Conservation (phyloP, 35 echinoderm and acorn worm species). For the Acanthaster planci region DNA sequence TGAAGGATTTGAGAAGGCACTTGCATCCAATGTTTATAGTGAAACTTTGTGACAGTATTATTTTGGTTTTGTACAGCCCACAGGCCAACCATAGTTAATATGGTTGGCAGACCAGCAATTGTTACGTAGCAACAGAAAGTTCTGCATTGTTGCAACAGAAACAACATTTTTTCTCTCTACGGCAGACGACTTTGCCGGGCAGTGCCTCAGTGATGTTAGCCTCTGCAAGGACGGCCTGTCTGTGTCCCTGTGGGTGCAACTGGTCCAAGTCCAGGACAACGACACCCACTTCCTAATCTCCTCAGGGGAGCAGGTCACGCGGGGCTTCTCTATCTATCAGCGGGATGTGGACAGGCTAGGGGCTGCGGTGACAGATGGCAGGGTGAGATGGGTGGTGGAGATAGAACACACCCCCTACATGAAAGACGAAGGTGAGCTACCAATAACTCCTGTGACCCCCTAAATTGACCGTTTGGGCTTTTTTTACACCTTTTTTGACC, state of each 20-base stretch:
- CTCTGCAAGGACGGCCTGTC: slow-evolving; percentile 68
- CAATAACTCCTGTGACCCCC: too few species aligned
- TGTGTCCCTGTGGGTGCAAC: slow-evolving; percentile 68
- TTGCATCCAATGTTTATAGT: too few species aligned
- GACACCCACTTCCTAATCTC: slow-evolving; percentile 82
- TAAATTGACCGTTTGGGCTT: too few species aligned
- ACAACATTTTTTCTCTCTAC: neutral
- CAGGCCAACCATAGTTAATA: too few species aligned
- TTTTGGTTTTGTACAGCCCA: too few species aligned
- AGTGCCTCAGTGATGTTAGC: slow-evolving; percentile 63
- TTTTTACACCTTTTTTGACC: too few species aligned
- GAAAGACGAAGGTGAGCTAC: slow-evolving; percentile 47
- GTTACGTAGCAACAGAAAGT: too few species aligned
- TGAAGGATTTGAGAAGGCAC: too few species aligned
- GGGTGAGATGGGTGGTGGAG: slow-evolving; percentile 71
- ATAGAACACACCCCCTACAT: slow-evolving; percentile 49
- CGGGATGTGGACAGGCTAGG: slow-evolving; percentile 70
- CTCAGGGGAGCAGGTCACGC: slow-evolving; percentile 81
- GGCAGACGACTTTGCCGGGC: slow-evolving; percentile 68
- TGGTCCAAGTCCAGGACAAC: slow-evolving; percentile 72
- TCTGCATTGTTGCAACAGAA: too few species aligned
- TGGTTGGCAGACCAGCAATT: too few species aligned
- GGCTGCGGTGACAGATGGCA: slow-evolving; percentile 83
- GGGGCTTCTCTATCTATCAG: slow-evolving; percentile 83
- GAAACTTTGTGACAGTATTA: too few species aligned